phyloP scores from a whole-genome alignment of 2,113 vertebrate genomes.

The Aegithalos caudatus region DNA sequence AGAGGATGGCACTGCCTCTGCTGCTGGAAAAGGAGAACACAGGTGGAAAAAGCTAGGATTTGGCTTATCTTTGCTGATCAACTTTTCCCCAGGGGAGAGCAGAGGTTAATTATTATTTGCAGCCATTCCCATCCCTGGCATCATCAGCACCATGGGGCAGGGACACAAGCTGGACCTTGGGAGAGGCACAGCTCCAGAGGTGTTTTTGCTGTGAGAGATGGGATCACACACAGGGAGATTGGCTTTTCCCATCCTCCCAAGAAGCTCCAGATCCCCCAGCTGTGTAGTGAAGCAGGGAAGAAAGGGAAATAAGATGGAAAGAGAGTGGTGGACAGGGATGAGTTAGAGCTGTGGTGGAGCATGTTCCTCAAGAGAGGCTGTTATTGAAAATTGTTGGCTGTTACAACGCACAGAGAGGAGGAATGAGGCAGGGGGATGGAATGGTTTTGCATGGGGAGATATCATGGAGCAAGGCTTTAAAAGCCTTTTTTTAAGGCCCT shows the following conservation, averaged over 20 bases:
- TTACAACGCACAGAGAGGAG: not conserved
- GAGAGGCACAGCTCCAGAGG: rapidly evolving
- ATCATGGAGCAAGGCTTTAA: not conserved
- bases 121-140: not conserved
- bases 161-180: not conserved
- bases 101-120: not conserved
- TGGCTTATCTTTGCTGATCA: not conserved
- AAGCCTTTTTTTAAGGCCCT: not conserved
- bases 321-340: not conserved
- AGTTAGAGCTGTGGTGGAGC: not conserved
- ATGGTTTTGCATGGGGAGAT: not conserved
- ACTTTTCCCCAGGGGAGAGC: not conserved
- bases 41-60: not conserved
- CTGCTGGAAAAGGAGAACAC: not conserved
- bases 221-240: not conserved
- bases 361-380: constrained; percentile 11
- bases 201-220: not conserved
- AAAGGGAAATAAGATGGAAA: not conserved
- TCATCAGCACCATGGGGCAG: not conserved
- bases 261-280: not conserved
- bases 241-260: not conserved
- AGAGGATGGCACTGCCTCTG: not conserved
- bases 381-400: not conserved
- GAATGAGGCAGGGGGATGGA: not conserved
- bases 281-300: not conserved